Evolutionary conservation across 2,888 invertebrate species (phyloP), one percentile per base, ranked within the genome.

Genomic region (Colletes collaris): DNA sequence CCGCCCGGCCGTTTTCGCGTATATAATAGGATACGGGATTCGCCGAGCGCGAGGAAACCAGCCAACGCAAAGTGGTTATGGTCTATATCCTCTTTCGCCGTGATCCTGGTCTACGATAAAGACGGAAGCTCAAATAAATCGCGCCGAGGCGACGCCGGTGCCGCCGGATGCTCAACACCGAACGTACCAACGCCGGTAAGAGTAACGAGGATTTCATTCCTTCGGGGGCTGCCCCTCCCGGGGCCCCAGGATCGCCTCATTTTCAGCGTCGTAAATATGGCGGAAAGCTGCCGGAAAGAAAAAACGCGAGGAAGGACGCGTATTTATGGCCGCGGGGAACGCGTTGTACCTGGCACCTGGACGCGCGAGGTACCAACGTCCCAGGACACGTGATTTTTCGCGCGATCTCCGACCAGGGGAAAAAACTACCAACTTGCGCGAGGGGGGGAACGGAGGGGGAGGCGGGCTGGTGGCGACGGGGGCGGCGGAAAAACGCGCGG

Each of bases 51-150:
- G 62, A 68, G 68, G 64, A 55, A 79, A 52, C 64, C 82, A 84
- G 81, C 81, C 83, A 84, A 85, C 80, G 79, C 86, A 87, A 86
- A 89, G 85, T 85, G 87, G 89, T 89, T 90, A 89, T 89, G 89
- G 88, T 90, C 90, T 90, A 88, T 89, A 90, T 87, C 86, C 88
- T 83, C 83, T 81, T 85, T 85, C 81, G 78, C 76, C 80, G 68
- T 83, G 90, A 90, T 90, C 86, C 84, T 83, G 84, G 77, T 58
- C 77, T 59, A 81, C 87, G 90, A 90, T 90, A 90, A 88, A 88
- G 87, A 88, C 89, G 90, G 90, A 90, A 90, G 89, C 89, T 89
- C 85, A 88, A 90, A 90, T 90, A 90, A 90, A 90, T 90, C 89
- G 89, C 87, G 71, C 79, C 75, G 88, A 16, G 16, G 16, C 16